Percentiles rank a stretch among this genome's conserved stretches.
Evolutionary conservation across 1,140 invertebrate species (phyloP).

Genomic region (Vanessa tameamea): DNA sequence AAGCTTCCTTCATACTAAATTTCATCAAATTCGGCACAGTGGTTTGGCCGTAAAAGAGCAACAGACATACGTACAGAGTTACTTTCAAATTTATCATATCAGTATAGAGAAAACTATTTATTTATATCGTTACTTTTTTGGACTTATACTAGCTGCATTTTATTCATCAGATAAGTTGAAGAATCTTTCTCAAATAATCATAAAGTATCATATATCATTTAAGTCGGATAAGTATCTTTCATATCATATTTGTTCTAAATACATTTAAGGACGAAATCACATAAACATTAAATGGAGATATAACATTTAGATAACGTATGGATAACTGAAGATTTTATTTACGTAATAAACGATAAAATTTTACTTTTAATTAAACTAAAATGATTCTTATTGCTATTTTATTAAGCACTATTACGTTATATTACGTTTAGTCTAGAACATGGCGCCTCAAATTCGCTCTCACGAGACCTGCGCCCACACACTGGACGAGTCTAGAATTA

Average conservation of each 20-base stretch:
- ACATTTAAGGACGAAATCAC: conserved; percentile 43
- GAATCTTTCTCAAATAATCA: background rate
- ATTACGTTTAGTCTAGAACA: conserved; percentile 1
- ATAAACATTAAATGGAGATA: conserved; percentile 50
- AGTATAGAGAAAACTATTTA: no score
- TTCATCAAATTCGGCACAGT: no score
- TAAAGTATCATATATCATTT: background rate
- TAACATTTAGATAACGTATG: conserved; percentile 49
- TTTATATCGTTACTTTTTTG: no score
- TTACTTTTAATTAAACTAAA: conserved; percentile 26
- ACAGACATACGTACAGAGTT: no score
- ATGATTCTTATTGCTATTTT: conserved; percentile 35
- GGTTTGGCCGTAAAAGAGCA: no score
- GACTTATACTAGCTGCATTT: no score
- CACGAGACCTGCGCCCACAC: conserved; percentile 44
- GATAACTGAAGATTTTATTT: conserved; percentile 47
- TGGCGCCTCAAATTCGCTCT: conserved; percentile 45
- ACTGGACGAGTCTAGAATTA: conserved; percentile 38
- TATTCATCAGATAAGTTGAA: background rate
- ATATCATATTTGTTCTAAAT: background rate
- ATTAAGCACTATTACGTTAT: conserved; percentile 17
- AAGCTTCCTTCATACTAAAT: no score
- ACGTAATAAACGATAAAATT: conserved; percentile 42
- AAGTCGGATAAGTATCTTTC: background rate
- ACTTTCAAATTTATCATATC: no score